These are phyloP conservation scores for Leuciscus waleckii DNA, from an alignment of 2,797 vertebrate genomes.

Conservation along the genomic window DNA sequence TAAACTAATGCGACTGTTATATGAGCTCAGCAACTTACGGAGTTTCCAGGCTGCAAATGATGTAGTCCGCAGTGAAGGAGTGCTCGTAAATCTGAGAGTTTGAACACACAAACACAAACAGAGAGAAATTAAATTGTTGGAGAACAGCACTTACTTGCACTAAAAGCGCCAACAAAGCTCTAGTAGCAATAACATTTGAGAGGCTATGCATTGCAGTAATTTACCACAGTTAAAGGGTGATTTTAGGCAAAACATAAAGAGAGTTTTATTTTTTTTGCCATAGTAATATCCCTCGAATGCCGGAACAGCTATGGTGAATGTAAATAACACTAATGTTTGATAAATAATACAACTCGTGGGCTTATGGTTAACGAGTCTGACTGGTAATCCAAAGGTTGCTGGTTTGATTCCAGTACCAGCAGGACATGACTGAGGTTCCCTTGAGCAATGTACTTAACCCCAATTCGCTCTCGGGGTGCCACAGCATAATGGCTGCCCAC, in stretches of 20 bases:
- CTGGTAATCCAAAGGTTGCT: too few species aligned
- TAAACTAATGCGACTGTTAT: conserved; percentile 18
- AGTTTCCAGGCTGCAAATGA: conserved; percentile 90
- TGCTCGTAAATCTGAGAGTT: conserved; percentile 86
- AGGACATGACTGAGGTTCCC: too few species aligned
- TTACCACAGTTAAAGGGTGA: background rate
- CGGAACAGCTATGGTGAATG: background rate
- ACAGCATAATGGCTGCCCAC: too few species aligned
- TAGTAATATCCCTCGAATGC: background rate
- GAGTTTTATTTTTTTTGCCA: background rate
- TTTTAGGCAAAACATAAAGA: background rate
- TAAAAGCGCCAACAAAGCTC: background rate
- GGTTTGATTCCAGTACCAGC: too few species aligned
- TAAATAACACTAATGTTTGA: background rate
- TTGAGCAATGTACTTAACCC: too few species aligned
- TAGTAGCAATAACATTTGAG: background rate
- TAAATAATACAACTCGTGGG: background rate
- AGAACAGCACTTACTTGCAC: background rate
- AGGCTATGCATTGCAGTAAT: background rate
- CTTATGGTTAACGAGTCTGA: too few species aligned
- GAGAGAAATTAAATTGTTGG: conserved; percentile 22
- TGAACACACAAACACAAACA: conserved; percentile 2
- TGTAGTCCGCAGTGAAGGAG: conserved; percentile 94
- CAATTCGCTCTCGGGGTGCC: too few species aligned
- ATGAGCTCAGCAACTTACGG: conserved; percentile 74